A percentile compares a stretch with the other conserved stretches of the same genome.
Evolutionary conservation across 2,113 vertebrate genomes (phyloP).

Genomic region (Atractosteus spatula): DNA sequence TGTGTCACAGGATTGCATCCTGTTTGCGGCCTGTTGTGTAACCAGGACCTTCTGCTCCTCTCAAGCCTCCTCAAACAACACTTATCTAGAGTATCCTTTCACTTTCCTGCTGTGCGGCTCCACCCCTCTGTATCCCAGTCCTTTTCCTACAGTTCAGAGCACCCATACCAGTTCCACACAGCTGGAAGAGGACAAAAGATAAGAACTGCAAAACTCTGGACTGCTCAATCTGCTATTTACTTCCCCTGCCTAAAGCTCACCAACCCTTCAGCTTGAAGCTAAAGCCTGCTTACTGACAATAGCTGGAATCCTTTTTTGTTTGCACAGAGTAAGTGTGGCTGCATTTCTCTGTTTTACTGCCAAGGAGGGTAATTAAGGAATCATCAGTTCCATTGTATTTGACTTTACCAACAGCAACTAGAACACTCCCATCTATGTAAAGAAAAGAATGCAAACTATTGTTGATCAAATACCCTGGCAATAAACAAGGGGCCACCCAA

Average conservation of each 20-base stretch:
- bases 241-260: no score
- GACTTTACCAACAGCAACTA: neutral
- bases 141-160: neutral
- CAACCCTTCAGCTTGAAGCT: no score
- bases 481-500: neutral
- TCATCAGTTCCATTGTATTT: neutral
- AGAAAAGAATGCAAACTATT: neutral
- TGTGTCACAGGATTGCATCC: conserved; percentile 9
- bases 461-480: neutral
- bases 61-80: neutral
- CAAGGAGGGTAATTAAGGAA: neutral
- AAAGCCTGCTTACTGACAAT: no score
- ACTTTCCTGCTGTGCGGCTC: no score
- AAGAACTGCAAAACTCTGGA: no score
- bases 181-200: no score
- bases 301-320: no score
- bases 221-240: no score
- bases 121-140: neutral
- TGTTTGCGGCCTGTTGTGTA: conserved; percentile 13
- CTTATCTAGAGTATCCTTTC: neutral
- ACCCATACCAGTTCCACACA: no score
- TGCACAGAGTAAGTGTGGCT: no score
- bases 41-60: neutral
- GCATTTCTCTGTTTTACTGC: no score
- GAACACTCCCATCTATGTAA: neutral